Conservation (phyloP, 2,797 vertebrate genomes). For the Gobionotothen gibberifrons region DNA sequence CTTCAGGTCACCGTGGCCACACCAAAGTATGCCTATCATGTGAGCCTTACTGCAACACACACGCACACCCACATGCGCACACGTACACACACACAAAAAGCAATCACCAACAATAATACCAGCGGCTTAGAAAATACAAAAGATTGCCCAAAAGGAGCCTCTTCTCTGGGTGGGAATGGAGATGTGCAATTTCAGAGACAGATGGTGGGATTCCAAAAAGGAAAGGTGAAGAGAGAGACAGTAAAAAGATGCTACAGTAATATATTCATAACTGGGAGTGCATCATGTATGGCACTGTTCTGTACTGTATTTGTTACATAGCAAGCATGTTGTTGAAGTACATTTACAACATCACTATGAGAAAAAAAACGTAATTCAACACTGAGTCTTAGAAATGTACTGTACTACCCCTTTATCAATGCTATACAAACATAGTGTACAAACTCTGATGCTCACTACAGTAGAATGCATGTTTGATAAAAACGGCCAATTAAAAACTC, state of each 20-base stretch:
- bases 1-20: constrained; percentile 66
- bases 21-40: constrained; percentile 49
- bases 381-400: not conserved
- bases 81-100: constrained; percentile 1
- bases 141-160: not conserved
- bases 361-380: not conserved
- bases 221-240: constrained; percentile 9
- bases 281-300: not conserved
- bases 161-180: not conserved
- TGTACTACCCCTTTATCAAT: too few relatives aligned
- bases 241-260: not conserved
- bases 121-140: constrained; percentile 27
- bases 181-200: constrained; percentile 10
- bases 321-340: not conserved
- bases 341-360: not conserved
- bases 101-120: constrained; percentile 35
- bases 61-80: not conserved
- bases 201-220: constrained; percentile 5
- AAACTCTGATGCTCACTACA: too few relatives aligned
- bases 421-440: too few relatives aligned
- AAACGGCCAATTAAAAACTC: too few relatives aligned
- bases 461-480: too few relatives aligned
- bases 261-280: constrained; percentile 9
- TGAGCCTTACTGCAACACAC: constrained; percentile 12
- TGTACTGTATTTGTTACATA: not conserved